Base-by-base conservation (phyloP, 2,888 invertebrate genomes). In the Chrysopilus asiliformis region DNA sequence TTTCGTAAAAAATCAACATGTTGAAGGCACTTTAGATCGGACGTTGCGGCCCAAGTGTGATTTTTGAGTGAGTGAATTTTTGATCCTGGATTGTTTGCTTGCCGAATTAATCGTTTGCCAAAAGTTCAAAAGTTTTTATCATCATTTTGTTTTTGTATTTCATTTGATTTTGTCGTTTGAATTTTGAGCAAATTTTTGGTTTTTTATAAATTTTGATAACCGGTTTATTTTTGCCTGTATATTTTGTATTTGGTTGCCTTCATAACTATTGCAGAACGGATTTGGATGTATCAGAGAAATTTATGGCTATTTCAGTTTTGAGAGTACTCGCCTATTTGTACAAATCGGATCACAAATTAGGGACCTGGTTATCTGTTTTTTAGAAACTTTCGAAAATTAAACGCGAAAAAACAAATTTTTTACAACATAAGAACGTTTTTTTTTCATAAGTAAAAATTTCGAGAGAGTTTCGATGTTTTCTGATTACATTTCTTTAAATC, bases 1-100 rank as follows among this genome's bases (percentile, higher is more conserved):
- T 76, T 74, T 76, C 74, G 77, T 79, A 80, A 79, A 83, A 84
- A 83, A 77, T 73, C 77, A 81, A 81, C 74, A 76, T 68, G 64
- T 74, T 80, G 85, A 85, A 85, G 85, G 85, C 85, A 85, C 85
- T 84, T 85, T 76, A 78, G 79, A 79, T 79, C 83, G 84, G 85
- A 85, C 85, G 83, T 80, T 76, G 74, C 78, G 84, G 84, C 83
- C 84, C 83, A 80, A 77, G 79, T 78, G 70, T 67, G 70, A 71
- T 72, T 70, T 71, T 71, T 68, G 68, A 39, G 60, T 60, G 60
- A 60, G 65, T 66, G 63, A 41, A 37, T 42, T 47, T 40, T 39
- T 46, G 39, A 33, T 39, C 64, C 64, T 62, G 44, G 42, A 44
- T 41, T 43, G n/a, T n/a, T n/a, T n/a, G n/a, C n/a, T 42, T 44